Evolutionary conservation across 1,140 invertebrate genomes (phyloP), one percentile per base, ranked within the genome.

Genomic region (Riptortus pedestris): DNA sequence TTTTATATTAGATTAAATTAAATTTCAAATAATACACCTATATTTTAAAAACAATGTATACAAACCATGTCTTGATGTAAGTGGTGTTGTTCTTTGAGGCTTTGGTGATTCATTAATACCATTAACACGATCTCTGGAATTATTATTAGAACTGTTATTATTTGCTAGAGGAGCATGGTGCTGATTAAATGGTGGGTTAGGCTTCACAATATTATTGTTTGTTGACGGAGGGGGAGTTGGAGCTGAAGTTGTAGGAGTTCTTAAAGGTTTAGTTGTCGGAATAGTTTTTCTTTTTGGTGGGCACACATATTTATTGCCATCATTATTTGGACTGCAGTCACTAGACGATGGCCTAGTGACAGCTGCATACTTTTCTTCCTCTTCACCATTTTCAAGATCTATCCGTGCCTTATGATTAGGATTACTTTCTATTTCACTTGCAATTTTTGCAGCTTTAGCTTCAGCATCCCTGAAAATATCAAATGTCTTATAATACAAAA

Each of bases 311-410:
- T 88, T 89, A 67, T 65, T 69, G 18, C 47, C 9, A 20, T 57
- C 62, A 31, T 11, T 60, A 60, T 28, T 60, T 14, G 48, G 43
- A 62, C 20, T 64, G 18, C 27, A 58, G 1, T 63, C 55, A 1
- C 20, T 14, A 58, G 47, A 38, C 27, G 67, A 64, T 11, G 78
- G 80, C 31, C 85, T 75, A 66, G 82, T 77, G 22, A 88, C 86
- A 20, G 87, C 84, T 20, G 87, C 87, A 76, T 84, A 93, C 69
- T 84, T 77, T 69, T 92, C 87, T 73, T 94, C 92, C 71, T 94
- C 90, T 70, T 94, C 91, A 0, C 89, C 91, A 77, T 95, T 94
- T 77, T 96, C 93, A 59, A 93, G 71, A 60, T 91, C 89, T 60
- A 87, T 78, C 65, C 88, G 79, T n/a, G 83, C 82, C 72, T 86